Percentiles rank a stretch among this genome's conserved stretches.
These are phyloP conservation scores for Tenthredo amoena DNA, from an alignment of 2,888 invertebrate genomes.

Conservation along the genomic window DNA sequence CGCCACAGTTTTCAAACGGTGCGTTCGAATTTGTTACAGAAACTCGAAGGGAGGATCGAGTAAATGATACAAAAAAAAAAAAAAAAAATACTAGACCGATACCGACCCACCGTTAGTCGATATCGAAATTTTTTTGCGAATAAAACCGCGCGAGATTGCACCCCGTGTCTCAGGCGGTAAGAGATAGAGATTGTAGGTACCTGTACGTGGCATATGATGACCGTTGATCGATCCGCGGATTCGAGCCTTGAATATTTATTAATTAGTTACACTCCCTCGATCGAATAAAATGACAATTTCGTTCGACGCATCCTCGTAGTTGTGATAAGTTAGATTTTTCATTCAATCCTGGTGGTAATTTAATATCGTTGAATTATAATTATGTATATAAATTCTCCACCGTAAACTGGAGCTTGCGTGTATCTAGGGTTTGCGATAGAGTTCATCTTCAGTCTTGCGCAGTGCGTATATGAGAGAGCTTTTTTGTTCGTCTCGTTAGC, in stretches of 20 bases:
- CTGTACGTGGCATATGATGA: too few species aligned
- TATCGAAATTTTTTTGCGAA: background rate
- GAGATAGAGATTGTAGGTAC: background rate
- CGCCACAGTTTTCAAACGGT: too few species aligned
- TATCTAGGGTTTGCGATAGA: too few species aligned
- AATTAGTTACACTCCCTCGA: background rate
- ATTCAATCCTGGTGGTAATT: too few species aligned
- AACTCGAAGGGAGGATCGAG: background rate
- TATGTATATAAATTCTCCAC: background rate
- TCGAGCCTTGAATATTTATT: background rate
- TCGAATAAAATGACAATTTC: too few species aligned
- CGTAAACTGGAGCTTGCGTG: background rate
- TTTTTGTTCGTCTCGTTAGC: background rate
- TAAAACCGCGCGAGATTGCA: background rate
- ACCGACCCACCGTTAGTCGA: background rate
- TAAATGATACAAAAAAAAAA: background rate
- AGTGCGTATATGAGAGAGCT: too few species aligned
- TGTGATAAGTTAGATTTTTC: too few species aligned
- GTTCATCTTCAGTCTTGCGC: too few species aligned
- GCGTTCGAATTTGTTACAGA: too few species aligned
- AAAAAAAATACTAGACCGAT: background rate
- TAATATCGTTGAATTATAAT: background rate
- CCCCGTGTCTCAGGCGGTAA: background rate
- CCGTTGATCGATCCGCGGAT: conserved; percentile 5
- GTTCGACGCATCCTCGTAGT: too few species aligned